Conservation (phyloP, 2,888 invertebrate genomes). For the Eutolmus rufibarbis region DNA sequence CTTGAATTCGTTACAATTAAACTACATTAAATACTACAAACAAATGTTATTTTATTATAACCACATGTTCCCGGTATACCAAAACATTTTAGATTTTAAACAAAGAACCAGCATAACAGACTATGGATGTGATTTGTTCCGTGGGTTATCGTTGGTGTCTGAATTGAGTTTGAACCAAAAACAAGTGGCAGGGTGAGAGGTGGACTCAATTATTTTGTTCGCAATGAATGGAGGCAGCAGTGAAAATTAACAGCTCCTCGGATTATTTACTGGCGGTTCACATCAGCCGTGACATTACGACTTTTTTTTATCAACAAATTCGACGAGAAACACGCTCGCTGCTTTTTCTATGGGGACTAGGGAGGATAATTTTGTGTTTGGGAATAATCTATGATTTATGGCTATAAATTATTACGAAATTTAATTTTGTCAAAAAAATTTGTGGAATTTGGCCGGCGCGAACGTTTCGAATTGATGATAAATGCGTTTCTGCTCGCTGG, state of each 20-base stretch:
- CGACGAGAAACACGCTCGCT: not conserved
- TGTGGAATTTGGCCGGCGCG: not conserved
- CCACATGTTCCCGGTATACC: not conserved
- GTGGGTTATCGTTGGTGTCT: not conserved
- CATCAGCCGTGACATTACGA: constrained; percentile 32
- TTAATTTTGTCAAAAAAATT: not conserved
- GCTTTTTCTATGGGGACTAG: not conserved
- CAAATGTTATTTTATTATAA: not conserved
- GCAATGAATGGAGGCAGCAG: not conserved
- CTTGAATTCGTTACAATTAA: not conserved
- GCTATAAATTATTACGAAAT: not conserved
- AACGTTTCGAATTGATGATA: not conserved
- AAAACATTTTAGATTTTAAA: not conserved
- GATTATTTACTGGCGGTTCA: constrained; percentile 20
- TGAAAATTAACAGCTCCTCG: constrained; percentile 16
- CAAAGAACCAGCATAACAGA: not conserved
- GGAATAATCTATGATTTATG: not conserved
- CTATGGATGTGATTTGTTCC: not conserved
- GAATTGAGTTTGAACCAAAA: not conserved
- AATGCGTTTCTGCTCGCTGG: not conserved
- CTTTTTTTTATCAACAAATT: constrained; percentile 2
- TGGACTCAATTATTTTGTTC: not conserved
- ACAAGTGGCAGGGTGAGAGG: not conserved
- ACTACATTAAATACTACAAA: not conserved
- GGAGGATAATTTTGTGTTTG: not conserved